Base-by-base conservation (phyloP, 2,888 invertebrate genomes). In the Tenthredo scrophulariae region DNA sequence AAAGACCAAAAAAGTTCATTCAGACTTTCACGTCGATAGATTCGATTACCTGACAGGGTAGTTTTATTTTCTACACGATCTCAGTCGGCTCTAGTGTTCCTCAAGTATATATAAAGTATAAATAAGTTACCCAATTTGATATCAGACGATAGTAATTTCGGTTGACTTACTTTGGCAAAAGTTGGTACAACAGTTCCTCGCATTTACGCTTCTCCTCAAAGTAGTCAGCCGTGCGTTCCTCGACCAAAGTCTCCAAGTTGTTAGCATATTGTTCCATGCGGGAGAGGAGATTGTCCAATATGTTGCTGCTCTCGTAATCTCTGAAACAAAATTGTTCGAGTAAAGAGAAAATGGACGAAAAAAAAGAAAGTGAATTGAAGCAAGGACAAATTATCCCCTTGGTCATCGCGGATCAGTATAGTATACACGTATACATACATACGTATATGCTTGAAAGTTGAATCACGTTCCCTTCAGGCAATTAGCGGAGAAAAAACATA, bases 211-310 rank as follows among this genome's bases (percentile, higher is more conserved):
- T 99, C 94, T 99, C 99, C 91, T 99, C 99, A 90, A 99, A 95
- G 93, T 99, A 99, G 94, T 99, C 99, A 86, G 98, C 97, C 0
- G 99, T 99, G 88, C 99, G 95, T 93, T 99, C 99, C 91, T 98
- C 98, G 37, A 99, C 99, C 88, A 99, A 95, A 67, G 97, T 96
- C 94, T 99, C 99, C 93, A 99, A 96, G 94, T 99, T 99, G 94
- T 98, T 99, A 54, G 99, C 99, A 92, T 99, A 99, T 93, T 99
- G 98, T 93, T 99, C 99, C 99, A 99, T 99, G 88, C 99, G 97
- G 85, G 98, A 97, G 80, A 98, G 95, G 86, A 99, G 95, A 94
- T 99, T 99, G 94, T 99, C 99, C 90, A 98, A 95, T 88, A 99
- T 97, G 93, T 98, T 98, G 88, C 98, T 97, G 92, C 97, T 97